Evolutionary conservation across 1,140 invertebrate species (phyloP).

Genomic region (Aphis craccivora): DNA sequence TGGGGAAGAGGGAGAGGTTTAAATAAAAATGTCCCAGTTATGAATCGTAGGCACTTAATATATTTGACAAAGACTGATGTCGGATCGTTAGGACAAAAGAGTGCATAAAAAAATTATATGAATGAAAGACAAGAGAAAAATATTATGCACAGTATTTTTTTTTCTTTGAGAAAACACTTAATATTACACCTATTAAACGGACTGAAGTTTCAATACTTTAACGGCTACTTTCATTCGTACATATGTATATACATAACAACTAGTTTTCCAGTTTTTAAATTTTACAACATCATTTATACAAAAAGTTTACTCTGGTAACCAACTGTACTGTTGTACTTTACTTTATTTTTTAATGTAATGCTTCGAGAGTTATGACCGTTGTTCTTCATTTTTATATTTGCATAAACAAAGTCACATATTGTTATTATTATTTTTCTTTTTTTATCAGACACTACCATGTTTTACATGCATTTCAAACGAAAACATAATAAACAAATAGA

Average conservation of each 20-base stretch:
- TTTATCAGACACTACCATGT: background rate
- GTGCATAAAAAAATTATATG: slow-evolving; percentile 22
- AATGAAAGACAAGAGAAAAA: slow-evolving; percentile 30
- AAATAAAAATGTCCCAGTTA: slow-evolving; percentile 53
- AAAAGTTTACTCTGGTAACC: slow-evolving; percentile 5
- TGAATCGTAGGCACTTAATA: slow-evolving; percentile 48
- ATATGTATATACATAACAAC: background rate
- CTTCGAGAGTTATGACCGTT: background rate
- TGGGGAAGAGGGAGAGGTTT: background rate
- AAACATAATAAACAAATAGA: background rate
- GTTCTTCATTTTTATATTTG: background rate
- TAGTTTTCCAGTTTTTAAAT: background rate
- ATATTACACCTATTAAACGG: slow-evolving; percentile 25
- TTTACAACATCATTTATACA: slow-evolving; percentile 15
- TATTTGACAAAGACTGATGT: slow-evolving; percentile 53
- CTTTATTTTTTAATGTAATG: background rate
- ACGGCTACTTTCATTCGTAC: background rate
- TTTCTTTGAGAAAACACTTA: background rate
- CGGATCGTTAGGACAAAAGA: slow-evolving; percentile 39
- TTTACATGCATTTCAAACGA: background rate
- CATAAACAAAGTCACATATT: background rate
- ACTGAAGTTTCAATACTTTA: slow-evolving; percentile 35
- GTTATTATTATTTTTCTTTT: background rate
- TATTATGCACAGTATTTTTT: slow-evolving; percentile 20
- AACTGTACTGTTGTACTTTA: background rate